These are phyloP conservation scores for Chamaea fasciata DNA, from an alignment of 2,113 vertebrate species.

Conservation along the genomic window DNA sequence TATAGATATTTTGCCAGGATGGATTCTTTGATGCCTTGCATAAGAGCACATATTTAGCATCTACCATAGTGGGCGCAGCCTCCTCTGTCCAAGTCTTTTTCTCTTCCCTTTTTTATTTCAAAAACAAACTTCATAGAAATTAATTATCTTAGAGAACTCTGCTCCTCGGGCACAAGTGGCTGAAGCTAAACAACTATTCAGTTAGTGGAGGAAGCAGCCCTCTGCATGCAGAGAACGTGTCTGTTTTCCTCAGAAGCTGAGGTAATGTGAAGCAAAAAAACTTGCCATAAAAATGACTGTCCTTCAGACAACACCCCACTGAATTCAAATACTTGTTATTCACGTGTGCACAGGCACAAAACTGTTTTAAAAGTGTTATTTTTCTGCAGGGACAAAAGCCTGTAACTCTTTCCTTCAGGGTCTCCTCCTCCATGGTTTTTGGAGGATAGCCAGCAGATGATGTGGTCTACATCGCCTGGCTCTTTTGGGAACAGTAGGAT, in stretches of 20 bases:
- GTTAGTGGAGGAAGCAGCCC: not conserved
- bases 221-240: not conserved
- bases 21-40: conserved; percentile 32
- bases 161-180: not conserved
- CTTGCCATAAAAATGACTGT: not conserved
- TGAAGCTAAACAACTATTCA: not conserved
- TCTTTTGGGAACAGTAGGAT: not conserved
- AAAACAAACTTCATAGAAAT: not conserved
- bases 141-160: not conserved
- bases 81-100: not conserved
- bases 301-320: not conserved
- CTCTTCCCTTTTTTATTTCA: not conserved
- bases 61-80: not conserved
- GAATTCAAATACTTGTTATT: not conserved
- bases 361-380: not conserved
- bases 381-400: not conserved
- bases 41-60: conserved; percentile 18
- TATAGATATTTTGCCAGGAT: conserved; percentile 34
- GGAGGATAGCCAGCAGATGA: not conserved
- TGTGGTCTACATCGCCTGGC: accelerated
- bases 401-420: not conserved
- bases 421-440: not conserved
- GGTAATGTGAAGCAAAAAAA: not conserved
- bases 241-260: not conserved
- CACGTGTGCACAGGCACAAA: not conserved